phyloP scores from a whole-genome alignment of 1,140 invertebrate species.

The Zophobas morio region DNA sequence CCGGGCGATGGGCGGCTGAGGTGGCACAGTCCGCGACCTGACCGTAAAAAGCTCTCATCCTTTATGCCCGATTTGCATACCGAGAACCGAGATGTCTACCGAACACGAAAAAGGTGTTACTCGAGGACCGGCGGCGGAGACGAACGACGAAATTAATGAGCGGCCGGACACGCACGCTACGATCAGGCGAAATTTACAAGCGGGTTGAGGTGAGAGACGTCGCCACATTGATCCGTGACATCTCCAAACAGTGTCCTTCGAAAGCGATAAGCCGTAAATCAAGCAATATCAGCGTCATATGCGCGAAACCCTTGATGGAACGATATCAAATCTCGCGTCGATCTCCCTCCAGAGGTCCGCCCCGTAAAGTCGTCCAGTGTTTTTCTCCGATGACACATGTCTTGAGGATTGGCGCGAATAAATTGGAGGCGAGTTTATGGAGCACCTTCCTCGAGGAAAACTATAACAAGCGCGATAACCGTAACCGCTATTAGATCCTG shows the following conservation, averaged over 20 bases:
- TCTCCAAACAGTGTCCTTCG: too few species aligned
- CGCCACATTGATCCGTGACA: too few species aligned
- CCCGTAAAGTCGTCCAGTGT: slow-evolving; percentile 2
- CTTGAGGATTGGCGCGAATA: slow-evolving; percentile 8
- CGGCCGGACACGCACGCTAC: slow-evolving; percentile 64
- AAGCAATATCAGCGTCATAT: background rate
- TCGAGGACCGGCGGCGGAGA: slow-evolving; percentile 27
- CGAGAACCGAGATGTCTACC: slow-evolving; percentile 62
- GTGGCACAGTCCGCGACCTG: slow-evolving; percentile 47
- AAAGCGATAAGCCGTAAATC: too few species aligned
- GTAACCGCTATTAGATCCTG: slow-evolving; percentile 65
- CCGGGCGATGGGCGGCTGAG: slow-evolving; percentile 49
- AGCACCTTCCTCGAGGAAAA: slow-evolving; percentile 66
- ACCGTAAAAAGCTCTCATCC: slow-evolving; percentile 58
- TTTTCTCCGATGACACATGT: slow-evolving; percentile 6
- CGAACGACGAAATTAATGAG: slow-evolving; percentile 62
- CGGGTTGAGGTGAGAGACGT: too few species aligned
- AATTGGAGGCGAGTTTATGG: slow-evolving; percentile 62
- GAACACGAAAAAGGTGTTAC: slow-evolving; percentile 66
- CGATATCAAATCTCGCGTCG: slow-evolving; percentile 26
- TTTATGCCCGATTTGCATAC: slow-evolving; percentile 60
- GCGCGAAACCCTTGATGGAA: slow-evolving; percentile 33
- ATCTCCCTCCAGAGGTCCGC: background rate
- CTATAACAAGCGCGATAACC: slow-evolving; percentile 66
- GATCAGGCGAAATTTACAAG: slow-evolving; percentile 11